phyloP scores from a whole-genome alignment of 2,113 vertebrate species.

The Larimichthys polyactis region DNA sequence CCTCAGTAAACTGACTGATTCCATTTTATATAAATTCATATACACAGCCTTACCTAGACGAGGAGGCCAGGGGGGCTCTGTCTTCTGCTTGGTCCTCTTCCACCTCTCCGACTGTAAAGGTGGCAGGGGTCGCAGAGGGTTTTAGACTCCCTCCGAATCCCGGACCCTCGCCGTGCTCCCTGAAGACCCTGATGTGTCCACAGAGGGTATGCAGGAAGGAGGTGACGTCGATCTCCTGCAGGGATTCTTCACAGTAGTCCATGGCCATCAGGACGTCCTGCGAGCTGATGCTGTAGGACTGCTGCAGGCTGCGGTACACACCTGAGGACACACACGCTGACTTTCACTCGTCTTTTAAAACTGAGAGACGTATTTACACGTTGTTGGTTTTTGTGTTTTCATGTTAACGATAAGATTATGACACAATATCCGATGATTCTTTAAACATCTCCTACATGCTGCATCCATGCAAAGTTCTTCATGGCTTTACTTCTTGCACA shows the following conservation, averaged over 20 bases:
- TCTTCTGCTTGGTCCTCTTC: conserved; percentile 83
- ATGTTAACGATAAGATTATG: too few species aligned
- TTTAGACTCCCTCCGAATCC: conserved; percentile 31
- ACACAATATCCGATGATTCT: too few species aligned
- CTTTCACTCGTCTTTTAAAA: not conserved
- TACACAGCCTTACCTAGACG: conserved; percentile 84
- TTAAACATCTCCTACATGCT: too few species aligned
- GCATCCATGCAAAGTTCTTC: too few species aligned
- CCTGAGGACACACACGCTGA: conserved; percentile 70
- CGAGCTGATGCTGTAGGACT: conserved; percentile 89
- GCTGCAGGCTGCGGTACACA: conserved; percentile 94
- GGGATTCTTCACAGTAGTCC: conserved; percentile 97
- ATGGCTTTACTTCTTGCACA: too few species aligned
- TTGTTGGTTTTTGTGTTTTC: too few species aligned
- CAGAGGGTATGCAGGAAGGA: conserved; percentile 94
- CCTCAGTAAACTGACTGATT: not conserved
- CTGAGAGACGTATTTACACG: too few species aligned
- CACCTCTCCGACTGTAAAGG: conserved; percentile 84
- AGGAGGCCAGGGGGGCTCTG: conserved; percentile 80
- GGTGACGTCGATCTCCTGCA: conserved; percentile 97
- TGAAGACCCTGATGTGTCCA: conserved; percentile 88
- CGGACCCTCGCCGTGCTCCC: conserved; percentile 76
- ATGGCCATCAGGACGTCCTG: conserved; percentile 93
- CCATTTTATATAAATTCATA: too few species aligned
- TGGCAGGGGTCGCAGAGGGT: conserved; percentile 69